Base-by-base conservation (phyloP, 2,888 invertebrate genomes). In the Macaria liturata region DNA sequence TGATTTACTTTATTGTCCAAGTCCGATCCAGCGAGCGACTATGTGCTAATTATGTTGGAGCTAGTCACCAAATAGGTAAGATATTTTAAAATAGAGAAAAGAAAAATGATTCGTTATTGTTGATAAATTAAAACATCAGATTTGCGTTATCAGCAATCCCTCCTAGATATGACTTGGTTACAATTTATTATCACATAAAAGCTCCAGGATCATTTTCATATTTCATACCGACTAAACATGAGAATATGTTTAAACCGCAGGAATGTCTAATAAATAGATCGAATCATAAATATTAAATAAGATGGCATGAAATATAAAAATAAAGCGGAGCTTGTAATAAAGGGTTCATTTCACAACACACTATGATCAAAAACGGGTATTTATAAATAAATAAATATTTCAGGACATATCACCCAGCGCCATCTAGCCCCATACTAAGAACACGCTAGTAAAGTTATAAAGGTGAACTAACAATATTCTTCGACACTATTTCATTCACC, bases 1-100 rank as follows among this genome's bases (percentile, higher is more conserved):
- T 64, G 62, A 64, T 61, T 53, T 39, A 61, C 39, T 54, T 54
- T 44, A 54, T 45, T 37, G 37, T 47, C 46, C 49, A 32, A 58
- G 58, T 50, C 45, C 43, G 32, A 57, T 32, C 62, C 51, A 46
- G 37, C 39, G 39, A 49, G 43, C 46, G 32, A 51, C 37, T 49
- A 9, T 34, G 20, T 20, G 20, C 4, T 37, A 48, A 42, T 4
- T 32, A 42, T 20, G 1, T 20, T 20, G 20, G 20, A 20, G 20
- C 20, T 20, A 20, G n/a, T n/a, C n/a, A n/a, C n/a, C n/a, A n/a
- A n/a, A 20, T 20, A 20, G 20, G 20, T 20, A 20, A 20, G 20
- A 20, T 20, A 20, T 20, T 20, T 20, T 20, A 20, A 20, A 20
- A 20, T 20, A 20, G 20, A 20, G 20, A 20, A 20, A 20, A n/a